Conservation (phyloP, 2,888 invertebrate species). For the Xestia ashworthii region DNA sequence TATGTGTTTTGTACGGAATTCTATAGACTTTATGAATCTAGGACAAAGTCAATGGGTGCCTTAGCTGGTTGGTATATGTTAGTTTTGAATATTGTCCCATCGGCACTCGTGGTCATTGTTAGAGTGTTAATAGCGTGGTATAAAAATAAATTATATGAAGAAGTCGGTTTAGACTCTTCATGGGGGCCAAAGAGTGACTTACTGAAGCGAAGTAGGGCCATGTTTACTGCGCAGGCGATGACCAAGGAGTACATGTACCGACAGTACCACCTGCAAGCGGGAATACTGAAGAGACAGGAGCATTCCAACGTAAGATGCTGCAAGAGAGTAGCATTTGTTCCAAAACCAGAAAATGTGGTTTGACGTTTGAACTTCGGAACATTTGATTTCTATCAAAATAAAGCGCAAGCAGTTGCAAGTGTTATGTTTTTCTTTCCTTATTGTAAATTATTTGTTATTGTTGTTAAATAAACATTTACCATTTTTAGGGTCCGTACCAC, state of each 20-base stretch:
- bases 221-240: constrained; percentile 89
- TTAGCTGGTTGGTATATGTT: constrained; percentile 63
- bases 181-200: constrained; percentile 84
- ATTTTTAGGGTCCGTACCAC: too few relatives aligned
- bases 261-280: constrained; percentile 86
- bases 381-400: not conserved
- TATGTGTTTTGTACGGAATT: constrained; percentile 74
- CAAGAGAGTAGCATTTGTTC: not conserved
- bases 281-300: constrained; percentile 79
- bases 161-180: constrained; percentile 71
- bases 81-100: constrained; percentile 39
- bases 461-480: constrained; percentile 2
- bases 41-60: constrained; percentile 21
- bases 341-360: constrained; percentile 15
- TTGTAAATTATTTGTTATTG: not conserved
- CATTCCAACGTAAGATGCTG: constrained; percentile 73
- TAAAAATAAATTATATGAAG: constrained; percentile 66
- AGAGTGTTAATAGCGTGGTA: constrained; percentile 70
- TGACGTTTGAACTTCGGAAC: not conserved
- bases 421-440: not conserved
- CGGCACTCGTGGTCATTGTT: constrained; percentile 58
- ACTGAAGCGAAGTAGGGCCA: constrained; percentile 83
- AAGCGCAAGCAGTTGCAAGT: not conserved
- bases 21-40: constrained; percentile 26
- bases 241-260: constrained; percentile 89